phyloP scores from a whole-genome alignment of 2,113 vertebrate species.

The Malaclemys terrapin region DNA sequence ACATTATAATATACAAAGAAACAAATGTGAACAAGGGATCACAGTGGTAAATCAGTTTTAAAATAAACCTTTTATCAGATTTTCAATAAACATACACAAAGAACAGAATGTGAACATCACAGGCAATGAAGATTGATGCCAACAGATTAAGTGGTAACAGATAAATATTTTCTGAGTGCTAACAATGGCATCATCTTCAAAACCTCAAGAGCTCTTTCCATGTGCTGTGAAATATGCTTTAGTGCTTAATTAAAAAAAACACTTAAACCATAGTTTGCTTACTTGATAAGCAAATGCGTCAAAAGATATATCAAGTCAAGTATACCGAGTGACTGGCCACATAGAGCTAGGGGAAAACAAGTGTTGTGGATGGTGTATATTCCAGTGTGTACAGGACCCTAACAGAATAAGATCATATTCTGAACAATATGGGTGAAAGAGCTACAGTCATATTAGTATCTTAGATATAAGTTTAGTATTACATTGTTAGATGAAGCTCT shows the following conservation, averaged over 20 bases:
- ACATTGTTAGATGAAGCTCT: not conserved
- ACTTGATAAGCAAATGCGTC: not conserved
- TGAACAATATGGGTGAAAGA: not conserved
- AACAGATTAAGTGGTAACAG: not conserved
- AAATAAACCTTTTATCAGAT: not conserved
- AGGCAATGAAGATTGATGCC: not conserved
- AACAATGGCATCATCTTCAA: not conserved
- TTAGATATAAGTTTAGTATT: not conserved
- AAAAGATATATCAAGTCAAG: not conserved
- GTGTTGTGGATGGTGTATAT: not conserved
- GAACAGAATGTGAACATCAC: not conserved
- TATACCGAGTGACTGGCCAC: not conserved
- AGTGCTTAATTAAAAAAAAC: not conserved
- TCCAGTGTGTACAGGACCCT: not conserved
- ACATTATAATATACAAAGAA: not conserved
- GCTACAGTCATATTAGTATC: not conserved
- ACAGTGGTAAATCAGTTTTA: not conserved
- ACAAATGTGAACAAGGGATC: not conserved
- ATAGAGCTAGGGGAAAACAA: not conserved
- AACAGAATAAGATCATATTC: not conserved
- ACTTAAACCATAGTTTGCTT: not conserved
- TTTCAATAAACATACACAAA: not conserved
- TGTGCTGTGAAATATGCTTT: not conserved
- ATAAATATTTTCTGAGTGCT: not conserved
- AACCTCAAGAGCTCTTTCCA: not conserved